Evolutionary conservation across 2,888 invertebrate species (phyloP), one percentile per base, ranked within the genome.

Genomic region (Parnassius glacialis): DNA sequence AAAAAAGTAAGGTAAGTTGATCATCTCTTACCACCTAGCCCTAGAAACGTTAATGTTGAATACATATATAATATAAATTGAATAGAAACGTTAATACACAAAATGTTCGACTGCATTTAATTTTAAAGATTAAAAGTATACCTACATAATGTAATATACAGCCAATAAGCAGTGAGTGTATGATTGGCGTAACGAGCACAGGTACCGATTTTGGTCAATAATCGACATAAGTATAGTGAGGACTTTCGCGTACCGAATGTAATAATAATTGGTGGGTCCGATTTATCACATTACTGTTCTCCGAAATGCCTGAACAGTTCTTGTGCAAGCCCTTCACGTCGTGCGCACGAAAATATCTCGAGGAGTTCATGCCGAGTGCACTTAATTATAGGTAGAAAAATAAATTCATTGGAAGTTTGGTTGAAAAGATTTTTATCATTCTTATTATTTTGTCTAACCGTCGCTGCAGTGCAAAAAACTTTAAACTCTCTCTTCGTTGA

Each of bases 191-290:
- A 89, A 89, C 83, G 83, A 86, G 88, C 84, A 76, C 85, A 84
- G 80, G 81, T 78, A 81, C 85, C 80, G 87, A 89, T 87, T 87
- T 89, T 88, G 88, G 87, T 80, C 87, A 88, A 85, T 90, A 89
- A 90, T 85, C 85, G 82, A 81, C 78, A 79, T 88, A 89, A 88
- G 87, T 87, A 85, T 83, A 83, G 84, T 80, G 77, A 87, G 83
- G 81, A 86, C 86, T 85, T 87, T 88, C 85, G 81, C 83, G 83
- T 80, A 90, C 89, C 89, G 85, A 84, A 89, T 85, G 82, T 80
- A 83, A 88, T 85, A 87, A 90, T 91, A 90, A 90, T 90, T 90
- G 88, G 88, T 79, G 88, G 89, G 87, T 87, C 82, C 87, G 87
- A 87, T 89, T 90, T 89, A 90, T 90, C 90, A 90, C 89, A 86